A percentile compares a stretch with the other conserved stretches of the same genome.
Evolutionary conservation across 2,113 vertebrate genomes (phyloP).

Genomic region (Phocoena phocoena): DNA sequence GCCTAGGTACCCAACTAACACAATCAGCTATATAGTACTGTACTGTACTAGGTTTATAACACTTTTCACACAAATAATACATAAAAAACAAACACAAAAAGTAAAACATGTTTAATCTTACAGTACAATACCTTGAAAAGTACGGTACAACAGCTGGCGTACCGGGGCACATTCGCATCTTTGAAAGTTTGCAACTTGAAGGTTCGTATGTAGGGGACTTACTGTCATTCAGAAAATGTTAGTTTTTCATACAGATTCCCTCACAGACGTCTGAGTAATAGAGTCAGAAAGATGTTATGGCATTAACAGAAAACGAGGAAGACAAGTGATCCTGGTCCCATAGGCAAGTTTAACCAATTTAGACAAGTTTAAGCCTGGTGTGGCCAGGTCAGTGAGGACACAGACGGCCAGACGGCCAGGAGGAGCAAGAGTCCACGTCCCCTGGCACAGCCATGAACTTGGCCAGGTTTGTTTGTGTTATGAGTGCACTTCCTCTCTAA

Average conservation of each 20-base stretch:
- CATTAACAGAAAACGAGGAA: not conserved
- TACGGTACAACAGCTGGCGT: too few species aligned
- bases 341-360: not conserved
- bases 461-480: not conserved
- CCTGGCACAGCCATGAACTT: not conserved
- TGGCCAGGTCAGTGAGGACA: not conserved
- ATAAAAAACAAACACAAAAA: too few species aligned
- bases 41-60: too few species aligned
- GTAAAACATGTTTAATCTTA: too few species aligned
- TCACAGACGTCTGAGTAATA: not conserved
- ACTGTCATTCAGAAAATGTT: not conserved
- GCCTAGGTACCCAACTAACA: too few species aligned
- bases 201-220: too few species aligned
- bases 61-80: too few species aligned
- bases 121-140: too few species aligned
- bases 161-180: too few species aligned
- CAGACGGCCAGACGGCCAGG: not conserved
- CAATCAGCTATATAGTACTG: too few species aligned
- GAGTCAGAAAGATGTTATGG: not conserved
- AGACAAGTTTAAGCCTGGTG: not conserved
- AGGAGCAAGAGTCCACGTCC: not conserved
- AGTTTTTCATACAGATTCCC: not conserved
- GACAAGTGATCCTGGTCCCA: not conserved
- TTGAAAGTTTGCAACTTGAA: too few species aligned
- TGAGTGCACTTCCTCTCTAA: not conserved